Percentiles rank a stretch among this genome's conserved stretches.
Conservation (phyloP, 2,888 invertebrate species). For the Nomada hirtipes region DNA sequence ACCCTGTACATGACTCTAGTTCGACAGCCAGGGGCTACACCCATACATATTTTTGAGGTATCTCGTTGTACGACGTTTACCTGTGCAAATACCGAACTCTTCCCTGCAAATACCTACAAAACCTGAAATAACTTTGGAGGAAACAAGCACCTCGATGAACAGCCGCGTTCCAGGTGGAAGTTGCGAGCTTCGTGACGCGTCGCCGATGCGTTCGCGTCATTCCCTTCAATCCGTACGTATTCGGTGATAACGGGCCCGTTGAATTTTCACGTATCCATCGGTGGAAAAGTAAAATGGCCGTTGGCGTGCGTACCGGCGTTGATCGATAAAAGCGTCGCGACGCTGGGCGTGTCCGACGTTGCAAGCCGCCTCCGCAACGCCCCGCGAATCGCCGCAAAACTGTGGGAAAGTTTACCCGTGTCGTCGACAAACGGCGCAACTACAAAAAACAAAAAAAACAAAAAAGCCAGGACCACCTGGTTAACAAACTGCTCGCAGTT, state of each 20-base stretch:
- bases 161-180: not conserved
- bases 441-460: constrained; percentile 50
- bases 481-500: constrained; percentile 51
- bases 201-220: not conserved
- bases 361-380: constrained; percentile 72
- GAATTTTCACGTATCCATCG: constrained; percentile 59
- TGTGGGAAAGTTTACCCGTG: constrained; percentile 64
- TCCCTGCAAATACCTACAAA: too few species aligned
- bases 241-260: constrained; percentile 8
- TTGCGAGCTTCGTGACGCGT: constrained; percentile 8
- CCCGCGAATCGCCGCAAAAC: constrained; percentile 72
- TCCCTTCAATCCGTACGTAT: not conserved
- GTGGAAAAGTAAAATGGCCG: constrained; percentile 79
- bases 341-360: constrained; percentile 81
- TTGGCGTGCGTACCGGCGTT: constrained; percentile 70
- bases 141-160: not conserved
- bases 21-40: too few species aligned
- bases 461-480: constrained; percentile 44
- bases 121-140: not conserved
- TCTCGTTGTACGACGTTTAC: too few species aligned
- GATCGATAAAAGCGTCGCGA: constrained; percentile 83
- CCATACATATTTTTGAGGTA: too few species aligned
- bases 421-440: constrained; percentile 53
- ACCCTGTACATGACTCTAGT: too few species aligned
- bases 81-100: too few species aligned